Evolutionary conservation across 2,797 vertebrate species (phyloP).

Genomic region (Hippopotamyrus pictus): DNA sequence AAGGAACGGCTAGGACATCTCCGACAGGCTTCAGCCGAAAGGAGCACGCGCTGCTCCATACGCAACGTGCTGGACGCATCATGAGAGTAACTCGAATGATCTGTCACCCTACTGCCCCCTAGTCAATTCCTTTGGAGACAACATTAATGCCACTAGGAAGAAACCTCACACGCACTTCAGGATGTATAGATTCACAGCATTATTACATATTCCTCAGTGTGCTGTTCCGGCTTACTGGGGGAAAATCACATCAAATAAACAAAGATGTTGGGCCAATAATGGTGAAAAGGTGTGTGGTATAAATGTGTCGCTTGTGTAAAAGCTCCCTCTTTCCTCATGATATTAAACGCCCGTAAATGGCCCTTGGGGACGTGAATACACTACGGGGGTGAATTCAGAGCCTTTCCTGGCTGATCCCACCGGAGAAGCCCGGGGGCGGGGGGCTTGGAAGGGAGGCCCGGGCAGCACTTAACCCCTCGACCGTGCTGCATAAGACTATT

Average conservation of each 20-base stretch:
- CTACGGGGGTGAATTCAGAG: conserved; percentile 31
- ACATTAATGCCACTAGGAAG: neutral
- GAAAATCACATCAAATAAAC: neutral
- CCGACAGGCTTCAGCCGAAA: neutral
- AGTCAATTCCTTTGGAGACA: neutral
- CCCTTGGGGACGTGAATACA: neutral
- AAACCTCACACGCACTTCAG: neutral
- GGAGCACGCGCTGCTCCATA: neutral
- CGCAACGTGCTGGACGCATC: neutral
- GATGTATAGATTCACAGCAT: neutral
- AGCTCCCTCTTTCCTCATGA: neutral
- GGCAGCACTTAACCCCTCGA: conserved; percentile 77
- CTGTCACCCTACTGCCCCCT: neutral
- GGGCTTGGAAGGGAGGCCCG: conserved; percentile 28
- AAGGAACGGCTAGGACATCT: neutral
- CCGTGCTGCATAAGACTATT: conserved; percentile 68
- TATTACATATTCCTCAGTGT: neutral
- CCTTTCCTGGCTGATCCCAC: conserved; percentile 58
- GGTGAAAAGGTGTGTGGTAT: neutral
- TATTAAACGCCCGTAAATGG: neutral
- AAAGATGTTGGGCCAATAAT: neutral
- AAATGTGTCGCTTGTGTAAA: neutral
- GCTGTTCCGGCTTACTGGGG: neutral
- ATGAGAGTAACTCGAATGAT: neutral
- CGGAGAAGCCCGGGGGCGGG: conserved; percentile 52